A percentile compares a stretch with the other conserved stretches of the same genome.
These are phyloP conservation scores for Rhadinocentrus ornatus DNA, from an alignment of 2,797 vertebrate species.

Conservation along the genomic window DNA sequence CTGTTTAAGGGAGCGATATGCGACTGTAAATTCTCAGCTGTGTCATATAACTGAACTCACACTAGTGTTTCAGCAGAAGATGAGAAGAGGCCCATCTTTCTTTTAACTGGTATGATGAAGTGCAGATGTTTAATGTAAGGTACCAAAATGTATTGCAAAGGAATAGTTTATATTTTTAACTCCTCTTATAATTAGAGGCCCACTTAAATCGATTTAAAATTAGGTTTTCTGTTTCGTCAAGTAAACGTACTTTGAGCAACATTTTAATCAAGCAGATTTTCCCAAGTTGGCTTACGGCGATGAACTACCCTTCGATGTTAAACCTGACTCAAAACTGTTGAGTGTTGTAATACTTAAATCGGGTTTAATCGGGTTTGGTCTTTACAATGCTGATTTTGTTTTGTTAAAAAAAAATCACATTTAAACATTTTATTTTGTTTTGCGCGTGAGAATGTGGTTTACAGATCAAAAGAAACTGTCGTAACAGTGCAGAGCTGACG, in stretches of 20 bases:
- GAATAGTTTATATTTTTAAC: not conserved
- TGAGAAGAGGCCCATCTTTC: not conserved
- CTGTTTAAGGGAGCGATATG: too few species aligned
- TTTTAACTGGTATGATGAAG: not conserved
- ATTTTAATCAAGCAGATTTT: too few species aligned
- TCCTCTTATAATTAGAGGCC: too few species aligned
- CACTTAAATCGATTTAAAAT: too few species aligned
- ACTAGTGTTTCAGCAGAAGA: not conserved
- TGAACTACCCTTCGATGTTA: too few species aligned
- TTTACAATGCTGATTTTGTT: not conserved
- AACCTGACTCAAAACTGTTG: too few species aligned
- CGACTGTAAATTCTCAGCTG: not conserved
- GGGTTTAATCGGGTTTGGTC: not conserved
- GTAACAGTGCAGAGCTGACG: not conserved
- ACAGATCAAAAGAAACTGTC: not conserved
- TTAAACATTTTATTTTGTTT: not conserved
- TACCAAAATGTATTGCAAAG: not conserved
- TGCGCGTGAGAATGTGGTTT: not conserved
- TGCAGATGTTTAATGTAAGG: not conserved
- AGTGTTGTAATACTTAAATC: too few species aligned
- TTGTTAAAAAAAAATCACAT: not conserved
- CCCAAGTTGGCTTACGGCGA: too few species aligned
- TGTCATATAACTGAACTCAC: not conserved
- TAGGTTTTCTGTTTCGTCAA: too few species aligned
- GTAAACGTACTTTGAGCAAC: too few species aligned